Base-by-base conservation (phyloP, 2,888 invertebrate species). In the Xestia sexstrigata region DNA sequence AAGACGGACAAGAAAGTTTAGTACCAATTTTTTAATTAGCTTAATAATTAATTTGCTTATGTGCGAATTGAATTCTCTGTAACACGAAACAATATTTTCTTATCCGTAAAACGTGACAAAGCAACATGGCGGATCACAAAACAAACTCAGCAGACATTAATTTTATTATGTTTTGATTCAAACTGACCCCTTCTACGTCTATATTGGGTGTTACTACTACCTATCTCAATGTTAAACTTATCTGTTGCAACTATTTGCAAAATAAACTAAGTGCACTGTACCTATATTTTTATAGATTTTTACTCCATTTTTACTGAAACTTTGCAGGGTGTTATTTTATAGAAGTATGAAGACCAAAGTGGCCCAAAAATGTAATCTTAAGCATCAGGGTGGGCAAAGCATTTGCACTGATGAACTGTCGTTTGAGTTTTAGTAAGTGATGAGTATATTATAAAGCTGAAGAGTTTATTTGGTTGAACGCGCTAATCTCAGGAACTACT, bases 161-260 rank as follows among this genome's bases (percentile, higher is more conserved):
- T 72, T 79, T 62, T 62, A 63, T 83, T 49, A n/a, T 55, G n/a
- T 83, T 83, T 70, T 83, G 42, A 78, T 83, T 78, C 5, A 23
- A 70, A 55, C 42, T 81, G 80, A 81, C 80, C 78, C 70, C 63
- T 8, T 8, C 26, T 58, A 47, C 78, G 30, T 52, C 20, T 66
- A 8, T 15, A 30, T 55, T 49, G 13, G 39, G 23, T 52, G 9
- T 70, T 35, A 30, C 20, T 66, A 55, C 39, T 80, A n/a, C n/a
- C n/a, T n/a, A 78, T 81, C 63, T 47, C 39, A 74, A 30, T 58
- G 11, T 47, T 83, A 42, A 72, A 67, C 8, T 66, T 81, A 66
- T 79, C 60, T 73, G 30, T 17, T 23, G 42, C 70, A 62, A 72
- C 9, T 52, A 55, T 58, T 35, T 35, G 15, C 23, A 63, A 52